Evolutionary conservation across 2,113 vertebrate species (phyloP).

Genomic region (Pholis gunnellus): DNA sequence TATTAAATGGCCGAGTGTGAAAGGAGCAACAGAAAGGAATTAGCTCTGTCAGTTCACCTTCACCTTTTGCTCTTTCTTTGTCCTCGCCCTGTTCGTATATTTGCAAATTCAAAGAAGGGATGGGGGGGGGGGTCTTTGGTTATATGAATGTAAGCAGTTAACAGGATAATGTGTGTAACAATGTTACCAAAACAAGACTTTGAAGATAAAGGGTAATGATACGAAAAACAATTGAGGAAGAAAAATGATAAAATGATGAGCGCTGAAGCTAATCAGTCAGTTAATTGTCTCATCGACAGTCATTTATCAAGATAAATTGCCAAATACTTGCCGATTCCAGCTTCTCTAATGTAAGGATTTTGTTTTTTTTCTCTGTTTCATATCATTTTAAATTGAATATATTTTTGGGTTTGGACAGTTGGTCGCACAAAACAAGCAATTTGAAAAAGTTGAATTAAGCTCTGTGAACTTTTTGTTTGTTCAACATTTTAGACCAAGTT

Average conservation of each 20-base stretch:
- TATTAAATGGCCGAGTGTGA: slow-evolving; percentile 60
- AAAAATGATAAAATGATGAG: background rate
- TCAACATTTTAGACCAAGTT: background rate
- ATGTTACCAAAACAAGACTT: slow-evolving; percentile 2
- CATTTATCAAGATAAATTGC: background rate
- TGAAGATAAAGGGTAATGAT: background rate
- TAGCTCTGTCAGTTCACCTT: slow-evolving; percentile 46
- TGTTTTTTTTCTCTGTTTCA: background rate
- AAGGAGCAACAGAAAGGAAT: slow-evolving; percentile 58
- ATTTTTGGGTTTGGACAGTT: background rate
- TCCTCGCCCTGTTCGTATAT: slow-evolving; percentile 41
- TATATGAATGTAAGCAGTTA: slow-evolving; percentile 19
- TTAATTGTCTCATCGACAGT: slow-evolving; percentile 1
- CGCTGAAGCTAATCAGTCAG: background rate
- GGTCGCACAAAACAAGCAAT: background rate
- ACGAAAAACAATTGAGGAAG: background rate
- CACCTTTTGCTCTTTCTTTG: slow-evolving; percentile 42
- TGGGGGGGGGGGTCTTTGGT: background rate
- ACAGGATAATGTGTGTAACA: background rate
- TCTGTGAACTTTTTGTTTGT: background rate
- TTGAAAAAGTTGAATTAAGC: background rate
- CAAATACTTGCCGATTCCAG: background rate
- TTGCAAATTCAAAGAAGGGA: slow-evolving; percentile 34
- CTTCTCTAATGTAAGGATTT: background rate
- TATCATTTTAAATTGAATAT: background rate